Percentiles rank a stretch among this genome's conserved stretches.
These are phyloP conservation scores for Xyrauchen texanus DNA, from an alignment of 2,113 vertebrate genomes.

Conservation along the genomic window DNA sequence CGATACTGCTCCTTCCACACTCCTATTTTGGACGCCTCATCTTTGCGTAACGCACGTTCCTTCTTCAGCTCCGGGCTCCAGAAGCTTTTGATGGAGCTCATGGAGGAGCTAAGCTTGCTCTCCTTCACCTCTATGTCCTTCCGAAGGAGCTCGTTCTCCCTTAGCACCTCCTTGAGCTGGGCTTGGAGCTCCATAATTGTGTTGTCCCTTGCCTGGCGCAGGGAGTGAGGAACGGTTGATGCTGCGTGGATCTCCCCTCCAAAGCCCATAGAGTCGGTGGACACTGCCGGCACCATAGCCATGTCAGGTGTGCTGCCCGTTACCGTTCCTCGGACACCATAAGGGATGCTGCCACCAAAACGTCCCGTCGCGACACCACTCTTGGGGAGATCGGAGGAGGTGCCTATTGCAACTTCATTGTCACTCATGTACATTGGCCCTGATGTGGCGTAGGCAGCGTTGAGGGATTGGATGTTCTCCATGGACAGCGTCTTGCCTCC, in stretches of 20 bases:
- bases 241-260: slow-evolving; percentile 96
- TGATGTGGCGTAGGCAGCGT: slow-evolving; percentile 94
- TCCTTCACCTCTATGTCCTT: slow-evolving; percentile 96
- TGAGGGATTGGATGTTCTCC: slow-evolving; percentile 98
- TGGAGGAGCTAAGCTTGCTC: slow-evolving; percentile 96
- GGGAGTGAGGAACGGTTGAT: slow-evolving; percentile 94
- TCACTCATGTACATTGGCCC: slow-evolving; percentile 98
- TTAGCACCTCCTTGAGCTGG: slow-evolving; percentile 92
- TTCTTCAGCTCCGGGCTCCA: slow-evolving; percentile 99
- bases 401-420: slow-evolving; percentile 86
- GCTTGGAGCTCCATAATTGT: slow-evolving; percentile 96
- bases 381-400: slow-evolving; percentile 86
- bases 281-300: slow-evolving; percentile 78
- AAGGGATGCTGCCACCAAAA: slow-evolving; percentile 86
- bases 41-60: slow-evolving; percentile 92
- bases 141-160: slow-evolving; percentile 90
- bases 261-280: slow-evolving; percentile 89
- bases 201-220: slow-evolving; percentile 93
- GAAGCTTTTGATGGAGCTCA: slow-evolving; percentile 99
- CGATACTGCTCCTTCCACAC: slow-evolving; percentile 97
- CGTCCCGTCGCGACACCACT: slow-evolving; percentile 87
- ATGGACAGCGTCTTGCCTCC: slow-evolving; percentile 96
- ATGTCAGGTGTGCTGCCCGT: slow-evolving; percentile 98
- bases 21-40: slow-evolving; percentile 93
- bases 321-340: slow-evolving; percentile 86